phyloP scores from a whole-genome alignment of 2,113 vertebrate genomes.

The Dendrocopos noguchii region DNA sequence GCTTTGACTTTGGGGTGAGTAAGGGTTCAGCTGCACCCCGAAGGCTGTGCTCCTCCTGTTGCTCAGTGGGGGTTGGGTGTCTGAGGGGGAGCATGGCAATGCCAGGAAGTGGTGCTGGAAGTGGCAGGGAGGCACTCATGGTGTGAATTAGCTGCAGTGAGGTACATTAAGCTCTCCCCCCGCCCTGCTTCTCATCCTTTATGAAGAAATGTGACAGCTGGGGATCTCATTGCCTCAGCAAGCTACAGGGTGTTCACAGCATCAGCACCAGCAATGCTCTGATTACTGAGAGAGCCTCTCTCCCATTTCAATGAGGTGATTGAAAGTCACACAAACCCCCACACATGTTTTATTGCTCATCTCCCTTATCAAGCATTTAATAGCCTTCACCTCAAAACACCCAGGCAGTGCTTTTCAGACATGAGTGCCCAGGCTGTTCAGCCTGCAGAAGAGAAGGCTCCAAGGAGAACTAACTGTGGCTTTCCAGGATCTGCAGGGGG shows the following conservation, averaged over 20 bases:
- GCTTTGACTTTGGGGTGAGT: conserved; percentile 97
- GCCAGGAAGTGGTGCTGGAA: background rate
- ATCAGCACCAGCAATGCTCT: background rate
- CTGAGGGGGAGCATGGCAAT: background rate
- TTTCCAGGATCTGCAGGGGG: no score
- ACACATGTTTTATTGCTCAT: background rate
- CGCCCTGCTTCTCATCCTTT: background rate
- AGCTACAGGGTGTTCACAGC: background rate
- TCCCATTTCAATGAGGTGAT: background rate
- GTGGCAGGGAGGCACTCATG: background rate
- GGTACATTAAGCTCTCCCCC: background rate
- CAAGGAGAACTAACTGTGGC: no score
- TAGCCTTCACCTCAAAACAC: background rate
- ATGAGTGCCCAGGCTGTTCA: background rate
- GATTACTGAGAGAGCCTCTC: background rate
- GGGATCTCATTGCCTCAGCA: background rate
- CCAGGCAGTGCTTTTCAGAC: background rate
- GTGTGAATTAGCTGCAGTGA: background rate
- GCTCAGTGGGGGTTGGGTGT: fast-evolving
- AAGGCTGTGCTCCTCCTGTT: background rate
- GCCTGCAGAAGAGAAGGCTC: no score
- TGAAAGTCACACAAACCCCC: background rate
- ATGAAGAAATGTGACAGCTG: background rate
- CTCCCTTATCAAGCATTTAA: background rate
- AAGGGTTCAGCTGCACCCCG: background rate